These are phyloP conservation scores for Notospermus geniculatus DNA, from an alignment of 1,140 invertebrate genomes.

Conservation along the genomic window DNA sequence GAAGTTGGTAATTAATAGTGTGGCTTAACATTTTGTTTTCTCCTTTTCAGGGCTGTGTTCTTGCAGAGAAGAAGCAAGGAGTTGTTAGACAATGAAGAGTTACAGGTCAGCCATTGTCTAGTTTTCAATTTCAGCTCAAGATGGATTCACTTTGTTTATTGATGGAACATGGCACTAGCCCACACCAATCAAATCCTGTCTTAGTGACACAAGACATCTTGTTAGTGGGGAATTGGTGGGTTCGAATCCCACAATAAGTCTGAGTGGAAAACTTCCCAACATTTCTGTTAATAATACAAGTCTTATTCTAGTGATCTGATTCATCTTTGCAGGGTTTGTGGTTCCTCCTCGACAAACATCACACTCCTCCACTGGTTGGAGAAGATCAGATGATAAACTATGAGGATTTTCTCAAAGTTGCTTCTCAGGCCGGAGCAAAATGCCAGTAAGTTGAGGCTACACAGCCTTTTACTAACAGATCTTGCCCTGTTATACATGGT, in stretches of 20 bases:
- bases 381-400: constrained; percentile 85
- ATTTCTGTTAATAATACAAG: not conserved
- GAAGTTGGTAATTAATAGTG: not conserved
- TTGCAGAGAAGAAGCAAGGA: constrained; percentile 79
- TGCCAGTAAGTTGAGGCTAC: constrained; percentile 60
- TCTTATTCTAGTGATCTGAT: not conserved
- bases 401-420: constrained; percentile 76
- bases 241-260: too few relatives aligned
- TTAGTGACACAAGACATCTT: too few relatives aligned
- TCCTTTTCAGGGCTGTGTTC: constrained; percentile 68
- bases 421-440: constrained; percentile 65
- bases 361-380: constrained; percentile 66
- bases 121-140: too few relatives aligned
- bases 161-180: not conserved
- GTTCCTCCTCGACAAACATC: constrained; percentile 77
- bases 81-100: constrained; percentile 80
- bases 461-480: too few relatives aligned
- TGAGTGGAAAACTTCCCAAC: too few relatives aligned
- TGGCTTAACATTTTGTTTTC: constrained; percentile 16
- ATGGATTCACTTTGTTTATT: not conserved
- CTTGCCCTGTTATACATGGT: too few relatives aligned
- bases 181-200: too few relatives aligned
- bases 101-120: constrained; percentile 62
- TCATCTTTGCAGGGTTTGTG: constrained; percentile 65
- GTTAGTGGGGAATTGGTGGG: too few relatives aligned